A percentile compares a stretch with the other conserved stretches of the same genome.
Evolutionary conservation across 2,113 vertebrate genomes (phyloP).

Genomic region (Raphicerus campestris): DNA sequence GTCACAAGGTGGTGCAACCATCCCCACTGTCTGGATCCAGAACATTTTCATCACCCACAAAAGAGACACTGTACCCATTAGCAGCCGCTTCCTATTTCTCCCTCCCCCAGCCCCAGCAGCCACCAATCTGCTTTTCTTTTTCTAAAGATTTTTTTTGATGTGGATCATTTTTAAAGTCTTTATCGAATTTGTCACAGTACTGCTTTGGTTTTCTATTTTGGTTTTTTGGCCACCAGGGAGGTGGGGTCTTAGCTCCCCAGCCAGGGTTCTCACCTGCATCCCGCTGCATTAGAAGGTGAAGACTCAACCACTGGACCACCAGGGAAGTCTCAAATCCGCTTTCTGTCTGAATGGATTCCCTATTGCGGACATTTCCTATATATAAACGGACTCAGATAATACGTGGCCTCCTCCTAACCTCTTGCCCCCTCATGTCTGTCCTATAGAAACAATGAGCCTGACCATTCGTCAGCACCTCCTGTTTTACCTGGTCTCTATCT

Average conservation of each 20-base stretch:
- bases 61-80: neutral
- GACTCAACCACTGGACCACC: neutral
- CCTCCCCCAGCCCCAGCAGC: neutral
- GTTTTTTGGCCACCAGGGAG: neutral
- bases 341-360: neutral
- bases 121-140: neutral
- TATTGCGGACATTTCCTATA: neutral
- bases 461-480: rapidly evolving
- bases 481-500: neutral
- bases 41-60: neutral
- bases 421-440: neutral
- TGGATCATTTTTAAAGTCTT: neutral
- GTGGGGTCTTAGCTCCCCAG: neutral
- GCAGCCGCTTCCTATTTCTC: neutral
- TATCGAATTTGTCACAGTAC: neutral
- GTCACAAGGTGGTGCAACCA: neutral
- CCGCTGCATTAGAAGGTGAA: neutral
- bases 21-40: neutral
- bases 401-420: neutral
- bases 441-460: neutral
- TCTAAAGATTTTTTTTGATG: neutral
- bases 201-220: neutral
- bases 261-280: neutral
- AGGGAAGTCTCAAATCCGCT: neutral
- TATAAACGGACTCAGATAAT: neutral